These are phyloP conservation scores for Pantala flavescens DNA, from an alignment of 1,140 invertebrate species.

Conservation along the genomic window DNA sequence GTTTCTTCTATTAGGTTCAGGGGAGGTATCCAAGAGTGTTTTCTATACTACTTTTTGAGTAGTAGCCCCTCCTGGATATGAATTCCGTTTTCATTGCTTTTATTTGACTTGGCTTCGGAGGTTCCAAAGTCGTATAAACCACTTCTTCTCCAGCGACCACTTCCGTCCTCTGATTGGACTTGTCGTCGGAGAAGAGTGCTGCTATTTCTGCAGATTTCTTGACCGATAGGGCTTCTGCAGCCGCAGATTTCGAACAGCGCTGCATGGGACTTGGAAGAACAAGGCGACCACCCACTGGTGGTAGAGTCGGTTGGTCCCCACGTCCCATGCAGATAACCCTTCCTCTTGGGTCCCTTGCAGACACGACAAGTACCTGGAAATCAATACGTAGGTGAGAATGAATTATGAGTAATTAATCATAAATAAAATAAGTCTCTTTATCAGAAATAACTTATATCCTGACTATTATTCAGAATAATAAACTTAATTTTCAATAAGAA, in stretches of 20 bases:
- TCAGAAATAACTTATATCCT: too few species aligned
- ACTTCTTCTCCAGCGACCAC: slow-evolving; percentile 22
- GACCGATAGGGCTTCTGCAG: slow-evolving; percentile 58
- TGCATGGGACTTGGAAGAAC: slow-evolving; percentile 30
- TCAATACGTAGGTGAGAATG: slow-evolving; percentile 23
- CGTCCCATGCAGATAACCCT: slow-evolving; percentile 31
- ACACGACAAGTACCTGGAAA: slow-evolving; percentile 42
- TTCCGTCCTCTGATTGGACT: slow-evolving; percentile 32
- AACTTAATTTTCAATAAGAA: too few species aligned
- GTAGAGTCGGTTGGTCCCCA: slow-evolving; percentile 2
- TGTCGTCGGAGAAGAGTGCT: slow-evolving; percentile 65
- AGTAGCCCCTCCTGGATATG: slow-evolving; percentile 29
- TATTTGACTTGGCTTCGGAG: slow-evolving; percentile 20
- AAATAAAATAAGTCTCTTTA: too few species aligned
- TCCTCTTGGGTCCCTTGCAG: slow-evolving; percentile 43
- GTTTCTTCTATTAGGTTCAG: slow-evolving; percentile 20
- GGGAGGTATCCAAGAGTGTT: slow-evolving; percentile 44
- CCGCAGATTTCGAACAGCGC: slow-evolving; percentile 27
- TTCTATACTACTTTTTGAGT: slow-evolving; percentile 34
- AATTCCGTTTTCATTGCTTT: slow-evolving; percentile 34
- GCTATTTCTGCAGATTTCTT: slow-evolving; percentile 83
- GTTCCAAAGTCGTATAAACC: slow-evolving; percentile 29
- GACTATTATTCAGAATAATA: too few species aligned
- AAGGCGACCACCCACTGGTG: neutral
- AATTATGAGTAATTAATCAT: too few species aligned